phyloP scores from a whole-genome alignment of 2,888 invertebrate species.

The Nomada flava region DNA sequence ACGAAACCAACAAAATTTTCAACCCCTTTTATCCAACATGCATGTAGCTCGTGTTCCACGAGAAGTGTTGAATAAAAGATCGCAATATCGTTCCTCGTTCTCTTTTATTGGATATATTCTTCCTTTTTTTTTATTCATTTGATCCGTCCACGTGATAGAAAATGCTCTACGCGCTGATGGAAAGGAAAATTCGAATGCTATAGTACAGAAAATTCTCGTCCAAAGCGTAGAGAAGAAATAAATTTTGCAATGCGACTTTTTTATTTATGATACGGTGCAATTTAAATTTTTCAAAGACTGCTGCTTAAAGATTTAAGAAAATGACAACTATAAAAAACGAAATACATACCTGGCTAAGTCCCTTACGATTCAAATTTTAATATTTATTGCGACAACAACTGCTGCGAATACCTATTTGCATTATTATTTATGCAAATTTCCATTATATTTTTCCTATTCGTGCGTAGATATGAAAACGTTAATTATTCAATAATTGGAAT shows the following conservation, averaged over 20 bases:
- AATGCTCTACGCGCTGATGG: conserved; percentile 1
- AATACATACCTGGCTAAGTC: no score
- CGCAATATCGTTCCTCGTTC: conserved; percentile 12
- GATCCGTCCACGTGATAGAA: conserved; percentile 1
- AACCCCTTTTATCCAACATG: neutral
- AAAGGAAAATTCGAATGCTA: neutral
- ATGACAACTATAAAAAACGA: no score
- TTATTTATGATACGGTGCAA: no score
- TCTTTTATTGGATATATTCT: neutral
- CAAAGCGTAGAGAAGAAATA: neutral
- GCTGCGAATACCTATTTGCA: no score
- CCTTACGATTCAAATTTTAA: no score
- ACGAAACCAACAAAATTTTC: neutral
- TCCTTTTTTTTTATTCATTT: conserved; percentile 8
- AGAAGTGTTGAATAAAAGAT: conserved; percentile 1
- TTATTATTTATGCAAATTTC: no score
- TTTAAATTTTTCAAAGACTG: no score
- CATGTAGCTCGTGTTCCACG: neutral
- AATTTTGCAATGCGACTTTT: neutral
- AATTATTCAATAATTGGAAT: no score
- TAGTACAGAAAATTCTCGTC: neutral
- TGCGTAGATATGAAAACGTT: no score
- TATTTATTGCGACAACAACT: no score
- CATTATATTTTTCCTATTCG: no score
- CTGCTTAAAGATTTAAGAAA: no score